Base-by-base conservation (phyloP, 1,140 invertebrate genomes). In the Cephus cinctus region DNA sequence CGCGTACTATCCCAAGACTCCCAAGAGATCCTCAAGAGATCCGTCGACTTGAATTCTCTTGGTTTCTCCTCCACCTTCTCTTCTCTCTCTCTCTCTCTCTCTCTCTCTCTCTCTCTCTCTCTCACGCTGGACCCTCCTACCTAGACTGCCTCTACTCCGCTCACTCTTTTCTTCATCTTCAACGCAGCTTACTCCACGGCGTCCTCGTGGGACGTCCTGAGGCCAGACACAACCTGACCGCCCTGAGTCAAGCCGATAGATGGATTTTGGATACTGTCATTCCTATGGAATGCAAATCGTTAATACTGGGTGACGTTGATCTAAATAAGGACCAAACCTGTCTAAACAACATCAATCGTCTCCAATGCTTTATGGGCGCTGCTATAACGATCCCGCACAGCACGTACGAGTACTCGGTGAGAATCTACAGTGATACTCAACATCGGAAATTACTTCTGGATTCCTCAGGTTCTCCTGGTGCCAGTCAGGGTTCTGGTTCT, bases 1-100 rank as follows among this genome's bases (percentile, higher is more conserved):
- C 36, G 38, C 25, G 25, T 27, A 27, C 25, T n/a, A n/a, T 27
- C 25, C 25, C 25, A n/a, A 27, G 25, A 27, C 25, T 27, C 25
- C 25, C 6, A 27, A 27, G 25, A n/a, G n/a, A n/a, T 27, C n/a
- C n/a, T n/a, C 25, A n/a, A 27, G 25, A 27, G 25, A 27, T 27
- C 25, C n/a, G 6, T n/a, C 25, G 25, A 27, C n/a, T n/a, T 27
- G 6, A n/a, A n/a, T n/a, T n/a, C n/a, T 6, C 25, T n/a, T 6
- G n/a, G 25, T n/a, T 6, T n/a, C 6, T 6, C 25, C 25, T n/a
- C n/a, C 25, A n/a, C 6, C 25, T 27, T 6, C 25, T 27, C 25
- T 27, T n/a, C 6, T n/a, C 25, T 27, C 25, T 27, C 25, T 6
- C 25, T 6, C 25, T 27, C 25, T 27, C 25, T 15, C 43, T 27